These are phyloP conservation scores for Elanus axillaris DNA, from an alignment of 2,113 vertebrate species.

Conservation along the genomic window DNA sequence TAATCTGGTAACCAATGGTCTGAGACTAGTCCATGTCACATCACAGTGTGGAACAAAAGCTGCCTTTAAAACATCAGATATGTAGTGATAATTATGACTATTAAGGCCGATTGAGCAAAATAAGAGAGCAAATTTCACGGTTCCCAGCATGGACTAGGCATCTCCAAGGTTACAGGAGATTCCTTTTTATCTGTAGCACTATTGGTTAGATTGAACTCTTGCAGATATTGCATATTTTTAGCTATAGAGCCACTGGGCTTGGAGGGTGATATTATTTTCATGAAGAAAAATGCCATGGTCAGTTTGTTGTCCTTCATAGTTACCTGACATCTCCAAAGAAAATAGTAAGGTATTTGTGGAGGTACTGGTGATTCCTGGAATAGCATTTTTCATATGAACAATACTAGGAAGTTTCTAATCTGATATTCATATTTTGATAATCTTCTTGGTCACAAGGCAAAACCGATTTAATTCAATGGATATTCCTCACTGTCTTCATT, in stretches of 20 bases:
- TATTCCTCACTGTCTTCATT: not conserved
- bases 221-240: not conserved
- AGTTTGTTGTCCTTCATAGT: not conserved
- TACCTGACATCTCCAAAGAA: not conserved
- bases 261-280: not conserved
- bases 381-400: not conserved
- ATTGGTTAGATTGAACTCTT: not conserved
- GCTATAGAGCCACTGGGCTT: not conserved
- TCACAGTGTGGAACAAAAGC: not conserved
- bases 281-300: not conserved
- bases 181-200: not conserved
- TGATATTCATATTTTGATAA: not conserved
- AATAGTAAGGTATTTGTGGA: not conserved
- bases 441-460: not conserved
- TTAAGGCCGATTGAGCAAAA: not conserved
- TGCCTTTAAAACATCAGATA: not conserved
- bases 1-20: accelerated
- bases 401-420: not conserved
- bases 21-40: not conserved
- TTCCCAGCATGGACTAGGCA: not conserved
- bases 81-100: not conserved
- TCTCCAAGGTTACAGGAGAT: not conserved
- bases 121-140: not conserved
- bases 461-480: not conserved
- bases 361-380: not conserved